Evolutionary conservation across 2,888 invertebrate species (phyloP), one percentile per base, ranked within the genome.

Genomic region (Nasonia oneida): DNA sequence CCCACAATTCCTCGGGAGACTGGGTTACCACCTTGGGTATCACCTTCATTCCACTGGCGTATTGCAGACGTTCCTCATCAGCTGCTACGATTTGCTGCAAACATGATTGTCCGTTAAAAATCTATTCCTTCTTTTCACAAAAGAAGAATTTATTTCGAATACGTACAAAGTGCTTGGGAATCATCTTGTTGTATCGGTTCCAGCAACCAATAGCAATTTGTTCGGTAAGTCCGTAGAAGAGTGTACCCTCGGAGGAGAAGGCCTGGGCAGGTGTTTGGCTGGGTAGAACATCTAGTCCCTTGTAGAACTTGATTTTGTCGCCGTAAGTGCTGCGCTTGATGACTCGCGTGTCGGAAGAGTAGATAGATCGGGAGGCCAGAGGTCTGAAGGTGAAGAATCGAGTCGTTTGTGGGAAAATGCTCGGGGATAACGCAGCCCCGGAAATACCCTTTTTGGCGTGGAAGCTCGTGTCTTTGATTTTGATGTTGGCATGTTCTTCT

Each of bases 1-100:
- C 94, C 97, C 97, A 97, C 12, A 97, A 94, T 82, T 94, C 96
- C 90, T 78, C 61, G 1, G 70, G 70, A 6, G 70, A 71, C 14
- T 61, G 6, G 5, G n/a, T 42, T 23, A 37, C 18, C 12, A 37
- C 23, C n/a, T 50, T 33, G 3, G 77, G 53, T 33, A 77, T 53
- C 10, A 77, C 50, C 33, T 77, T 77, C 5, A 77, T 14, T 23
- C 77, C 77, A 53, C 57, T 57, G n/a, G 57, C 57, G 57, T 23
- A 77, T 33, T 42, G 57, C n/a, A 57, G 1, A 6, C 57, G 57
- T n/a, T 57, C 57, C 15, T 57, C n/a, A 57, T 57, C 57, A 57
- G 57, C n/a, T 57, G 57, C 57, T 57, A 57, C 6, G 4, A 57
- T 57, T 5, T 57, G 4, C 57, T 57, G n/a, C 5, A n/a, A 57